A percentile compares a stretch with the other conserved stretches of the same genome.
Evolutionary conservation across 2,888 invertebrate species (phyloP).

Genomic region (Branchinecta sandiegonensis): DNA sequence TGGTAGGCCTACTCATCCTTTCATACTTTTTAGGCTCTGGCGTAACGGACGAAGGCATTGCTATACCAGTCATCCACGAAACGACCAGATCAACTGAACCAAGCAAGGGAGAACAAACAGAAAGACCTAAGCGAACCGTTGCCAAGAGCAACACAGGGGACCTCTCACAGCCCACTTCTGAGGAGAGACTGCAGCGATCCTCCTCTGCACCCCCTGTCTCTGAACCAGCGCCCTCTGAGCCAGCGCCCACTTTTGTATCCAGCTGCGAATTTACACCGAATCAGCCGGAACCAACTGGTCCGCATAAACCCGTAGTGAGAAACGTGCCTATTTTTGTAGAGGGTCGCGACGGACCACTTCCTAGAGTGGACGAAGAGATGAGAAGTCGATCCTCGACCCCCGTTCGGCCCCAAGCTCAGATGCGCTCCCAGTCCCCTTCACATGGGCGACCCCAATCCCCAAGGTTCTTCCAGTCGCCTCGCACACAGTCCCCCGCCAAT

Average conservation of each 20-base stretch:
- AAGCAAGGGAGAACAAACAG: neutral
- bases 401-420: neutral
- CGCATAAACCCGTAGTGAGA: slow-evolving; percentile 12
- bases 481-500: no score
- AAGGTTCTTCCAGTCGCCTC: neutral
- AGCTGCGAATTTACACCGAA: neutral
- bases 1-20: no score
- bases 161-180: neutral
- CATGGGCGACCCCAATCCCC: neutral
- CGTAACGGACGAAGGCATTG: neutral
- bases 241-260: neutral
- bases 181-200: neutral
- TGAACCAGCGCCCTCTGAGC: neutral
- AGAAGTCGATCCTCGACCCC: neutral
- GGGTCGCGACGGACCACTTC: neutral
- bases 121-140: neutral
- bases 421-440: neutral
- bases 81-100: neutral
- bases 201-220: slow-evolving; percentile 1
- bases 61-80: slow-evolving; percentile 1
- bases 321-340: slow-evolving; percentile 8
- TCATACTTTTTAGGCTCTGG: no score
- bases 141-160: neutral
- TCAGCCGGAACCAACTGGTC: neutral
- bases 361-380: slow-evolving; percentile 6